These are phyloP conservation scores for Pandemis heparana DNA, from an alignment of 2,888 invertebrate genomes.

Conservation along the genomic window DNA sequence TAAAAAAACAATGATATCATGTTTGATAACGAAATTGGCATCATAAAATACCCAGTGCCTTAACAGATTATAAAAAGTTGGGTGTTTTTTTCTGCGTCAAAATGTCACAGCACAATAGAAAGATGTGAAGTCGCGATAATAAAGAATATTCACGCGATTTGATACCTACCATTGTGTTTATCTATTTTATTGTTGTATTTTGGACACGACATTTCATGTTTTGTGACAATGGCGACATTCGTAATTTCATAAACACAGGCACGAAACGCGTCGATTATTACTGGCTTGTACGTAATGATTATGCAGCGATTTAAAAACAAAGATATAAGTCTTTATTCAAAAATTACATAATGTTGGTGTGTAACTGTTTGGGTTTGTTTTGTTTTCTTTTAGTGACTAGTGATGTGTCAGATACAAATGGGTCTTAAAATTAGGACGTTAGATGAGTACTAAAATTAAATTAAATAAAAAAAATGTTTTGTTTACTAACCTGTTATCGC, in stretches of 20 bases:
- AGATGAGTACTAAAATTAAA: not conserved
- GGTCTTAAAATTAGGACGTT: not conserved
- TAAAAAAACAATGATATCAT: not conserved
- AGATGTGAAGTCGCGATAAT: constrained; percentile 52
- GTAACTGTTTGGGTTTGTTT: not conserved
- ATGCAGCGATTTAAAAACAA: constrained; percentile 2
- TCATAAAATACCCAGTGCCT: constrained; percentile 29
- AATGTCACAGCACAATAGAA: constrained; percentile 53
- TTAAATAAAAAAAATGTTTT: constrained; percentile 49
- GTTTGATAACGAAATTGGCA: constrained; percentile 28
- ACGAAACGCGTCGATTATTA: constrained; percentile 32
- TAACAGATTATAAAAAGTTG: constrained; percentile 30
- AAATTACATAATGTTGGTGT: not conserved
- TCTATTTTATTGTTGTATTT: constrained; percentile 40
- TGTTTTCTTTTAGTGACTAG: not conserved
- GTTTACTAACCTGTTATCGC: constrained; percentile 73
- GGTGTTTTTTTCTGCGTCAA: constrained; percentile 45
- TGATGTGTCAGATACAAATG: not conserved
- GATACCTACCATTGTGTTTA: constrained; percentile 43
- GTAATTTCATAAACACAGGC: constrained; percentile 43
- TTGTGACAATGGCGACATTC: constrained; percentile 52
- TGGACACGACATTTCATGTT: constrained; percentile 46
- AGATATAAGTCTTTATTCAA: not conserved
- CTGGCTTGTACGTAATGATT: constrained; percentile 16
- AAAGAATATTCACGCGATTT: constrained; percentile 55